Evolutionary conservation across 1,140 invertebrate species (phyloP).

Genomic region (Scaptomyza hsui): DNA sequence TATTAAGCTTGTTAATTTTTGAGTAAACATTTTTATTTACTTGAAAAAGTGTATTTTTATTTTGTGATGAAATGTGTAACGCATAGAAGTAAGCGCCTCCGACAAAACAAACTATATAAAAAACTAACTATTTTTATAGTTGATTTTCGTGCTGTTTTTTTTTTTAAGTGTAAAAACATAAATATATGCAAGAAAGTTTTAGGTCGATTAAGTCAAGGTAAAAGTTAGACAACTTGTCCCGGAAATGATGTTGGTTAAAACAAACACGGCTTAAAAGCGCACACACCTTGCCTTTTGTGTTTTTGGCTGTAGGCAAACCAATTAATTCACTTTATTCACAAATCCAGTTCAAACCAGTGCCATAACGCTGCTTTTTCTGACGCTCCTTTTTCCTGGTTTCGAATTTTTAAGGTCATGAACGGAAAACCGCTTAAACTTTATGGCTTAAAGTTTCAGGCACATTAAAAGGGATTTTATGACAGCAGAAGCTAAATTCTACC

Average conservation of each 20-base stretch:
- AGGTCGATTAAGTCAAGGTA: constrained; percentile 60
- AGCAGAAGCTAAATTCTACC: no score
- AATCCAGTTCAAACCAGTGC: constrained; percentile 11
- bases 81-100: no score
- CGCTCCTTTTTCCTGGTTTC: constrained; percentile 46
- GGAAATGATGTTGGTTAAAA: constrained; percentile 50
- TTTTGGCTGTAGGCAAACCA: constrained; percentile 51
- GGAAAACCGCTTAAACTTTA: constrained; percentile 35
- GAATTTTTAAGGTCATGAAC: constrained; percentile 38
- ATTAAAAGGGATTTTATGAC: constrained; percentile 8
- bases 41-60: no score
- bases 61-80: no score
- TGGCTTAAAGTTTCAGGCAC: constrained; percentile 51
- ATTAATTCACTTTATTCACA: constrained; percentile 61
- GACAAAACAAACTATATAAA: no score
- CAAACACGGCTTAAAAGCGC: constrained; percentile 34
- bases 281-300: constrained; percentile 45
- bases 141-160: no score
- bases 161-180: no score
- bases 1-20: no score
- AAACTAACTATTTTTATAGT: no score
- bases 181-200: constrained; percentile 49
- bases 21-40: no score
- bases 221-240: constrained; percentile 22
- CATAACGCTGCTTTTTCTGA: not conserved